Base-by-base conservation (phyloP, 2,888 invertebrate genomes). In the Marronus borbonicus region DNA sequence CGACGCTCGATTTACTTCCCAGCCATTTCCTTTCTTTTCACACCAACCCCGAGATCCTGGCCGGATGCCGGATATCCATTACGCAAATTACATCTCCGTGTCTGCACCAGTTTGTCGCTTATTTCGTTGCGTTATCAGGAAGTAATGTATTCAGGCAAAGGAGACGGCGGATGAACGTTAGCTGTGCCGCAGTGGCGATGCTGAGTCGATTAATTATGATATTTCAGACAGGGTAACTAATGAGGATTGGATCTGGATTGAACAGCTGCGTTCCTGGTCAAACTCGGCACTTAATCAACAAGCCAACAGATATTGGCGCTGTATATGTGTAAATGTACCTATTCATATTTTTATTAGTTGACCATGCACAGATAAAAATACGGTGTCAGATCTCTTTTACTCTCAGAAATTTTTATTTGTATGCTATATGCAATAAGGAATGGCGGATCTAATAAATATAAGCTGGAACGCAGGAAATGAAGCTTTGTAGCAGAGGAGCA, bases 261-360 rank as follows among this genome's bases (percentile, higher is more conserved):
- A 80, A 77, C 80, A 80, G 79, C 77, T 80, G 79, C 77, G 76
- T 77, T 75, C 72, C 76, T 78, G 80, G 80, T 78, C 80, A 76
- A 76, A 76, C 78, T 60, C 68, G 17, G 65, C 80, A 76, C 72
- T 80, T 80, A 76, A 80, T 80, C 76, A 80, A 65, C 70, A 74
- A 17, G 36, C 49, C 50, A 68, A 68, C n/a, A 74, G 39, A 60
- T 62, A 74, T 44, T 44, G 58, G n/a, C 3, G 20, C 8, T 24
- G 8, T 55, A 8, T 17, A 24, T 24, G 17, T 20, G 10, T 20
- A 20, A 8, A n/a, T 17, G n/a, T 55, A 52, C 17, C 2, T 55
- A 24, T 17, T 3, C 52, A 52, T 52, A 52, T 17, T 14, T 52
- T n/a, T n/a, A 0, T 5, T 36, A 5, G 31, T 5, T 36, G 31